phyloP scores from a whole-genome alignment of 2,888 invertebrate genomes.

The Brachylomia viminalis region DNA sequence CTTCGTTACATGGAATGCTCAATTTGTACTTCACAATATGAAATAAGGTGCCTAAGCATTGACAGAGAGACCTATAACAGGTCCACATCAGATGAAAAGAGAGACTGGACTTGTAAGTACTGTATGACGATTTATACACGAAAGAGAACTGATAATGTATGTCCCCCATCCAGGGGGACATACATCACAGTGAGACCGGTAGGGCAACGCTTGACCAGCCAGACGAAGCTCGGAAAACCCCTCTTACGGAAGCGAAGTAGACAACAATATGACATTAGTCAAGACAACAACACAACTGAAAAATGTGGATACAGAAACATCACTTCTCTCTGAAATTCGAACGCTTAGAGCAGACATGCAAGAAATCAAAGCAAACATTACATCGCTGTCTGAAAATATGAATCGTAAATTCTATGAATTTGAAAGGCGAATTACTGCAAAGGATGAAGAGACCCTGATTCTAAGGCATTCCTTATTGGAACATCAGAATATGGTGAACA shows the following conservation, averaged over 20 bases:
- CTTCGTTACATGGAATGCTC: slow-evolving; percentile 18
- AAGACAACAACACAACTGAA: slow-evolving; percentile 3
- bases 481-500: slow-evolving; percentile 14
- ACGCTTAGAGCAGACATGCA: slow-evolving; percentile 23
- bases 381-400: slow-evolving; percentile 12
- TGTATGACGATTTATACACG: background rate
- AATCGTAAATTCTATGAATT: slow-evolving; percentile 26
- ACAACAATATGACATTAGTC: background rate
- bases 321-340: slow-evolving; percentile 14
- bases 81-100: slow-evolving; percentile 18
- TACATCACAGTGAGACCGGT: background rate
- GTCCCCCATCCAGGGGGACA: too few relatives aligned
- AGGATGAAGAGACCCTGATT: slow-evolving; percentile 24
- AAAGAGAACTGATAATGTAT: background rate
- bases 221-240: background rate
- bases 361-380: slow-evolving; percentile 15
- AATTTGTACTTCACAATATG: slow-evolving; percentile 14
- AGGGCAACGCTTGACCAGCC: background rate
- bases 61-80: slow-evolving; percentile 16
- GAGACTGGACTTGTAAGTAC: slow-evolving; percentile 5
- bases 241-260: background rate
- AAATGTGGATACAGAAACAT: background rate
- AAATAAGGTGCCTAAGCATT: slow-evolving; percentile 22
- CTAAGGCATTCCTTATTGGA: slow-evolving; percentile 18
- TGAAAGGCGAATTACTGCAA: slow-evolving; percentile 13